Conservation (phyloP, 2,888 invertebrate species). For the Notodonta dromedarius region DNA sequence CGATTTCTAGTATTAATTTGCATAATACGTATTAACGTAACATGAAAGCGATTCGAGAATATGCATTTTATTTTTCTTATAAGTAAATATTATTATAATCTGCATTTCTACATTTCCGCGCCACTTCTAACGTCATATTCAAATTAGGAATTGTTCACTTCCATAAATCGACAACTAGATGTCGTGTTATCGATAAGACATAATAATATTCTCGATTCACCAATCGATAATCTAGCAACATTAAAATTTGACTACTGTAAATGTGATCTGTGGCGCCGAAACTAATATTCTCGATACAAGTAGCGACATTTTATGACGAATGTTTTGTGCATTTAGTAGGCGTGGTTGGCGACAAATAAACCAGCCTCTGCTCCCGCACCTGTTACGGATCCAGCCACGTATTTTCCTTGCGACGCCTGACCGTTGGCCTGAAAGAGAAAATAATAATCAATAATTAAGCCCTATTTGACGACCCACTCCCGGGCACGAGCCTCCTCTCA, state of each 20-base stretch:
- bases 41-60: constrained; percentile 28
- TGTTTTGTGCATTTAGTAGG: constrained; percentile 88
- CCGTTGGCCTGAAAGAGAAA: constrained; percentile 91
- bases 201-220: too few species aligned
- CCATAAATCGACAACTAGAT: neutral
- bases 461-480: too few species aligned
- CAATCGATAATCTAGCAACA: constrained; percentile 1
- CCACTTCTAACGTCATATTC: constrained; percentile 15
- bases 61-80: neutral
- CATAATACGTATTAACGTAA: constrained; percentile 19
- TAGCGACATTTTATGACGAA: constrained; percentile 29
- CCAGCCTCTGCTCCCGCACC: constrained; percentile 94
- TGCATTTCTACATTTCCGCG: constrained; percentile 12
- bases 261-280: constrained; percentile 20
- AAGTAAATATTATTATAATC: neutral
- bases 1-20: constrained; percentile 28
- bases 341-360: constrained; percentile 97
- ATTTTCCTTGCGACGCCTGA: constrained; percentile 95
- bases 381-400: constrained; percentile 92
- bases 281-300: constrained; percentile 19
- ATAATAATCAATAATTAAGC: constrained; percentile 8
- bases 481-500: too few species aligned
- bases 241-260: constrained; percentile 7
- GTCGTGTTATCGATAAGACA: too few species aligned
- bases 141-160: neutral